A percentile compares a stretch with the other conserved stretches of the same genome.
Conservation (phyloP, 2,888 invertebrate species). For the Argyra leucocephala region DNA sequence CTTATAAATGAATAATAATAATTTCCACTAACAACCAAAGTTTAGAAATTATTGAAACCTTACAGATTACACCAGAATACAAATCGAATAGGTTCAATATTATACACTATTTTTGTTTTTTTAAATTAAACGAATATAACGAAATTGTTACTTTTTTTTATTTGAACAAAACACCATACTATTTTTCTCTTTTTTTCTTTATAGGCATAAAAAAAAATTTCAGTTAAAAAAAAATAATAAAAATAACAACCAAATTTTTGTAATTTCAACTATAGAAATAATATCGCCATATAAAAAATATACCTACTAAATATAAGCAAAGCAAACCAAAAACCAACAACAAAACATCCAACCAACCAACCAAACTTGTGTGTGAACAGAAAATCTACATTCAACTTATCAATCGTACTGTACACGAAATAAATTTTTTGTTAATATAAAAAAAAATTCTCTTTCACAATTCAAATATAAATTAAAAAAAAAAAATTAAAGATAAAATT, state of each 20-base stretch:
- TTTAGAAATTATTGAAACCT: not conserved
- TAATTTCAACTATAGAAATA: not conserved
- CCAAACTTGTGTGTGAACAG: too few species aligned
- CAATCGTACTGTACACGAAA: constrained; percentile 2
- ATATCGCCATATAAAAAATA: not conserved
- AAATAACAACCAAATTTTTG: too few species aligned
- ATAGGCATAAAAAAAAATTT: too few species aligned
- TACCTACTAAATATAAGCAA: not conserved
- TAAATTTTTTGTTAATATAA: not conserved
- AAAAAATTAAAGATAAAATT: not conserved
- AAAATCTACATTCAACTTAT: not conserved
- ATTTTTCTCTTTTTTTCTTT: too few species aligned
- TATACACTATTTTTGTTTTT: too few species aligned
- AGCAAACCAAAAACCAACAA: not conserved
- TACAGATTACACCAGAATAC: not conserved
- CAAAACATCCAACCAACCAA: not conserved
- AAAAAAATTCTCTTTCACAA: not conserved
- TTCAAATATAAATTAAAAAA: not conserved
- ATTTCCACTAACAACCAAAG: not conserved
- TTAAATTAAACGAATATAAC: too few species aligned
- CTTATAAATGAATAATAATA: too few species aligned
- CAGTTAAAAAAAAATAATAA: too few species aligned
- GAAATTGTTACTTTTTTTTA: too few species aligned
- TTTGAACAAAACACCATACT: too few species aligned
- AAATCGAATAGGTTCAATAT: too few species aligned